phyloP scores from a whole-genome alignment of 2,797 vertebrate species.

The Pantherophis vulpinus region DNA sequence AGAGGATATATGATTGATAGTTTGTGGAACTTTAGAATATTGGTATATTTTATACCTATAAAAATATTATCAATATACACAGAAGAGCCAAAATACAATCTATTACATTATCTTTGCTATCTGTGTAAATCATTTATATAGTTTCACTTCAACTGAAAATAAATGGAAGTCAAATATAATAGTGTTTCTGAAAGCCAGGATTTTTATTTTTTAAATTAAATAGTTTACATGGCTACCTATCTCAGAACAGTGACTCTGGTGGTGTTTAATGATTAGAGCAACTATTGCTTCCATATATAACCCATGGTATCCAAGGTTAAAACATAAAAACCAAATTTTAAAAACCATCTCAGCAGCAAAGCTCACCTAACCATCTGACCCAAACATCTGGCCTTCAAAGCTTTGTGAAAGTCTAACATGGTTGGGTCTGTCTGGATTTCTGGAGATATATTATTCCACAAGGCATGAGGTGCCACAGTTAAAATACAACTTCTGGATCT shows the following conservation, averaged over 20 bases:
- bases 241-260: background rate
- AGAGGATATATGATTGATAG: background rate
- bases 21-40: background rate
- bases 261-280: background rate
- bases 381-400: background rate
- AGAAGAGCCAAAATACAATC: background rate
- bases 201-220: background rate
- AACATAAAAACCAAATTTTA: background rate
- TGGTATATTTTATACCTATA: background rate
- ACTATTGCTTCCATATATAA: background rate
- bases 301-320: background rate
- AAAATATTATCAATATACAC: background rate
- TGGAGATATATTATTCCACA: background rate
- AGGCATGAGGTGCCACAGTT: background rate
- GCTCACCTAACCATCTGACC: background rate
- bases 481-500: background rate
- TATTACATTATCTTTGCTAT: background rate
- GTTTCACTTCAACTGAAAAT: slow-evolving; percentile 34
- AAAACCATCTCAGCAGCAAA: background rate
- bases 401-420: background rate
- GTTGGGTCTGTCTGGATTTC: background rate
- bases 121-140: slow-evolving; percentile 38
- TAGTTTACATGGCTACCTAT: background rate
- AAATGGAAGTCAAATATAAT: slow-evolving; percentile 27
- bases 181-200: slow-evolving; percentile 37